These are phyloP conservation scores for Steinernema khuongi DNA, from an alignment of 1,140 invertebrate genomes.

Conservation along the genomic window DNA sequence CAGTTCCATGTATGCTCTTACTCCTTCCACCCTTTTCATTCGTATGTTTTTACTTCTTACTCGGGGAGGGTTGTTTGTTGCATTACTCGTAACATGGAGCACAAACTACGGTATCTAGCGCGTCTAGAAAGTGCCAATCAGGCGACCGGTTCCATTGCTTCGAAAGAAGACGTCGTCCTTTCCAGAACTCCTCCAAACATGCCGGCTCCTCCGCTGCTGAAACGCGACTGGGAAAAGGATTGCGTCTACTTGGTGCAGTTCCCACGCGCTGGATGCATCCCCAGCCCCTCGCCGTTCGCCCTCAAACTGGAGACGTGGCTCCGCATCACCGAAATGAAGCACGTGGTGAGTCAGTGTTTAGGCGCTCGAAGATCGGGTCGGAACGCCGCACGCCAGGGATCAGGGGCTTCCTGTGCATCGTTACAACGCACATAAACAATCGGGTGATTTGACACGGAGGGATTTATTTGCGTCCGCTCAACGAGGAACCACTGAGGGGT, in stretches of 20 bases:
- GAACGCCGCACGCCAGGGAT: too few species aligned
- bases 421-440: constrained; percentile 1
- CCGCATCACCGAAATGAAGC: constrained; percentile 78
- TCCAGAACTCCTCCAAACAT: not conserved
- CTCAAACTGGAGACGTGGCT: constrained; percentile 91
- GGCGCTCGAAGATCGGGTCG: not conserved
- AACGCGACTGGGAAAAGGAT: constrained; percentile 81
- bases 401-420: not conserved
- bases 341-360: constrained; percentile 69
- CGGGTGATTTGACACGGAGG: not conserved
- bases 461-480: too few species aligned
- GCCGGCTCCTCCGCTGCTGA: constrained; percentile 55
- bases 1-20: too few species aligned
- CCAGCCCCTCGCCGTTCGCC: constrained; percentile 80
- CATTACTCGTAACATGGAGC: too few species aligned
- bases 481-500: too few species aligned
- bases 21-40: too few species aligned
- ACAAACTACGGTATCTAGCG: too few species aligned
- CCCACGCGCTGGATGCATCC: constrained; percentile 72
- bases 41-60: too few species aligned
- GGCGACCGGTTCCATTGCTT: too few species aligned
- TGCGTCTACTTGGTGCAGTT: constrained; percentile 88
- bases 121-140: too few species aligned
- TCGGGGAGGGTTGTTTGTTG: too few species aligned
- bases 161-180: too few species aligned